Conservation (phyloP, 2,888 invertebrate genomes). For the Adineta ricciae region DNA sequence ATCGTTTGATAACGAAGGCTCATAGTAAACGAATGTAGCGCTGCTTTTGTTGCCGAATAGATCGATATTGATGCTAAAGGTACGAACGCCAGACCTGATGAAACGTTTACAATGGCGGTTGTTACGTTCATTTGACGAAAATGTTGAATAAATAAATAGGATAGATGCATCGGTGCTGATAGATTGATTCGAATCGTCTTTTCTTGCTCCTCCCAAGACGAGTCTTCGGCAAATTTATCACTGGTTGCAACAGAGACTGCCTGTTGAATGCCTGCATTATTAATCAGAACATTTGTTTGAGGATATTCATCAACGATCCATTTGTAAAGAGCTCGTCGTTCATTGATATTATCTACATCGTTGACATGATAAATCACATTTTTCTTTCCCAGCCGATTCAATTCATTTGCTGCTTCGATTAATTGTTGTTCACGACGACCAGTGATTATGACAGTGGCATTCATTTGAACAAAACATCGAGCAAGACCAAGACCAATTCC, state of each 20-base stretch:
- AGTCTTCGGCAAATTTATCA: background rate
- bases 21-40: background rate
- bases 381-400: background rate
- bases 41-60: constrained; percentile 1
- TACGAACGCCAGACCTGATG: constrained; percentile 7
- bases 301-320: background rate
- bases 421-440: constrained; percentile 12
- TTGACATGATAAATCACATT: background rate
- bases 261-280: constrained; percentile 20
- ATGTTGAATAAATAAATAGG: background rate
- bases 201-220: background rate
- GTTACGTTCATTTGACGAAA: background rate
- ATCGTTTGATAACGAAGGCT: background rate
- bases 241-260: no score
- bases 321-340: background rate
- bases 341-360: background rate
- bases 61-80: background rate
- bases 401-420: background rate
- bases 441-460: background rate
- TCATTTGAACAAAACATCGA: background rate
- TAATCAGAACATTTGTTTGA: background rate
- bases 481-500: background rate
- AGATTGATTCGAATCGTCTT: background rate
- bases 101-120: background rate
- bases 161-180: constrained; percentile 2